Evolutionary conservation across 1,140 invertebrate genomes (phyloP), one percentile per base, ranked within the genome.

Genomic region (Drosophila willistoni): DNA sequence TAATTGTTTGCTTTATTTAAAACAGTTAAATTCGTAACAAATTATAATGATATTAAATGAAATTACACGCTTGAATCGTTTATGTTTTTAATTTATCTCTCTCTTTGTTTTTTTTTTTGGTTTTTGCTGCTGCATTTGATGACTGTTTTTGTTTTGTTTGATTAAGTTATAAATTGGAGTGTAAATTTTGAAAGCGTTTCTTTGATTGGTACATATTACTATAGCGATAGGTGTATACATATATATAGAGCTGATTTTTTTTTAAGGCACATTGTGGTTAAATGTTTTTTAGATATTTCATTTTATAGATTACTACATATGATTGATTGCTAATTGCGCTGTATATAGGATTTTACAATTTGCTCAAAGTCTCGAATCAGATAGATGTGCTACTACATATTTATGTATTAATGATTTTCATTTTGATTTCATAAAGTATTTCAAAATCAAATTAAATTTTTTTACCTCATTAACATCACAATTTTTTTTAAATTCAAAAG

Each of bases 281-380:
- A 65, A 65, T 9, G 19, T 17, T 42, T 2, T 2, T 33, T 56
- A 56, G 54, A 33, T 56, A n/a, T 39, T 42, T 12, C 64, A 19
- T 54, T 65, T 60, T 17, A 54, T 71, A 62, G 41, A 57, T 55
- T 51, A 51, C 39, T 57, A 61, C 56, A 2, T 42, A 69, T 70
- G 74, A 73, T 71, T 78, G 79, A 79, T 86, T 86, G 78, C 79
- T 79, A 79, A 85, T 76, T 85, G 82, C 82, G 78, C 82, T 75
- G 71, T 25, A 56, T 55, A 63, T 29, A 6, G 5, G 44, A 61
- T 25, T 60, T 62, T 69, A 68, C 22, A 77, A 70, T 73, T 73
- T 81, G 71, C 61, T 76, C 63, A 81, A 75, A 79, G 71, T 63
- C 62, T 77, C 44, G 44, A 51, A 22, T 51, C 44, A 51, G 44